Evolutionary conservation across 1,140 invertebrate species (phyloP).

Genomic region (Meloidogyne floridensis): DNA sequence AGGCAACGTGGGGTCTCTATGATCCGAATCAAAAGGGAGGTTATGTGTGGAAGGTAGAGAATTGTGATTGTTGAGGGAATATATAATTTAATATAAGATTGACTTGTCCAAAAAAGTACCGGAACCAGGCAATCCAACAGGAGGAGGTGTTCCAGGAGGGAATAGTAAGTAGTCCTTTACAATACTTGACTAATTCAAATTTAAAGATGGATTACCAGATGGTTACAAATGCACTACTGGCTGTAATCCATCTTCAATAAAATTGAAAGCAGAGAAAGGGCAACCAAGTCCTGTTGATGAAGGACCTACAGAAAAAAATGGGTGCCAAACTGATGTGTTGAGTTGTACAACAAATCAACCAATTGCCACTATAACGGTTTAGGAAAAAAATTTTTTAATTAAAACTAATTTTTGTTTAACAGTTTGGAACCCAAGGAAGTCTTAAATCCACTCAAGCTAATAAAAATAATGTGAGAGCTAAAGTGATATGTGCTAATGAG

Average conservation of each 20-base stretch:
- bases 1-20: not conserved
- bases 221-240: not conserved
- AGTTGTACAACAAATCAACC: not conserved
- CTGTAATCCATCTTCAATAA: not conserved
- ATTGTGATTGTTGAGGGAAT: not conserved
- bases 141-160: not conserved
- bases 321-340: not conserved
- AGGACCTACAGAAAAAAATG: not conserved
- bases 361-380: not conserved
- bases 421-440: not conserved
- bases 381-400: not conserved
- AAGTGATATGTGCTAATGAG: not conserved
- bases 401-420: not conserved
- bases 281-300: not conserved
- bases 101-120: not conserved
- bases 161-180: not conserved
- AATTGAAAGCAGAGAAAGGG: not conserved
- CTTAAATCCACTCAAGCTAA: not conserved
- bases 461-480: not conserved
- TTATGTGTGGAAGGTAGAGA: not conserved
- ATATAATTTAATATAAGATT: not conserved
- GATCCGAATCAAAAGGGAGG: not conserved
- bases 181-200: not conserved
- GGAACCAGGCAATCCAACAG: not conserved
- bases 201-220: not conserved